Evolutionary conservation across 2,888 invertebrate genomes (phyloP).

Genomic region (Gasteruption jaculator): DNA sequence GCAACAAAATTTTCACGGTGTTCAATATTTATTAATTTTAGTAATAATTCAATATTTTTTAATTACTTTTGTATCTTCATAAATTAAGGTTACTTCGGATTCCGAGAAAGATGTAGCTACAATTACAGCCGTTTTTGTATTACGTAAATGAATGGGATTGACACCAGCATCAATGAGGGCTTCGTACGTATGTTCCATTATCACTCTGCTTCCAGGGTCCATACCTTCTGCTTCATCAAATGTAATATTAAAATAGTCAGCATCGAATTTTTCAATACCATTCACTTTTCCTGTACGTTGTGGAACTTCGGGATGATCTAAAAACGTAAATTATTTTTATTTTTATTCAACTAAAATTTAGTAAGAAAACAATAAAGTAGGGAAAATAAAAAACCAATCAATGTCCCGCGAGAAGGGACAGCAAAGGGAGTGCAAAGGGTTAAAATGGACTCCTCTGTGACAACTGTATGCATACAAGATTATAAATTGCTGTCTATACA

Average conservation of each 20-base stretch:
- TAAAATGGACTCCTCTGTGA: too few relatives aligned
- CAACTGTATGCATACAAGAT: constrained; percentile 19
- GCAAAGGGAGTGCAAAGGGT: too few relatives aligned
- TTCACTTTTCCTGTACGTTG: constrained; percentile 71
- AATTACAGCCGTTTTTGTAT: constrained; percentile 68
- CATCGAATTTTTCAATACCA: constrained; percentile 65
- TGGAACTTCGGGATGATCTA: constrained; percentile 67
- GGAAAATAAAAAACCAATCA: neutral
- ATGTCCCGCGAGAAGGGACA: too few relatives aligned
- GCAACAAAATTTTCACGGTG: neutral
- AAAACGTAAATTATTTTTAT: too few relatives aligned
- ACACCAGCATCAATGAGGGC: constrained; percentile 53
- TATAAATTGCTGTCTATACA: neutral
- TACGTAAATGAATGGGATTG: constrained; percentile 64
- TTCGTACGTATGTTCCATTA: constrained; percentile 61
- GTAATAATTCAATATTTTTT: constrained; percentile 1
- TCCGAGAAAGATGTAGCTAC: constrained; percentile 70
- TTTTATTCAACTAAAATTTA: neutral
- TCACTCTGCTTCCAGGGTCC: constrained; percentile 58
- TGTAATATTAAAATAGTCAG: constrained; percentile 55
- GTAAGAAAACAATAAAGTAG: constrained; percentile 1
- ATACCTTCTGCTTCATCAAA: constrained; percentile 56
- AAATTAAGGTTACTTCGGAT: constrained; percentile 68
- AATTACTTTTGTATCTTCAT: constrained; percentile 64
- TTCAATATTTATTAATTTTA: too few relatives aligned